phyloP scores from a whole-genome alignment of 2,888 invertebrate genomes.

The Seira ritae region DNA sequence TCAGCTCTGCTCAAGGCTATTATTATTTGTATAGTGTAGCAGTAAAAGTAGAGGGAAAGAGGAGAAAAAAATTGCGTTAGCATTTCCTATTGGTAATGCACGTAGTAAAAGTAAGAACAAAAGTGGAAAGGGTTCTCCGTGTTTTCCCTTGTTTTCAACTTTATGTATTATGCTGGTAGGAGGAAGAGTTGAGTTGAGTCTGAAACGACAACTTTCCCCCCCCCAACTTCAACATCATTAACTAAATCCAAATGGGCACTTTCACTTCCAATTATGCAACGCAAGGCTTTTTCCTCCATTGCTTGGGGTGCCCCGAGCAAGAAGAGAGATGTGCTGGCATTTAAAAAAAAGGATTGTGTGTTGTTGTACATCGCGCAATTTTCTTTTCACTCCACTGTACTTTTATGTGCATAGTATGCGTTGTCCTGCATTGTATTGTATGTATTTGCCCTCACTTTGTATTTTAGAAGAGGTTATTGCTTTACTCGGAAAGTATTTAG shows the following conservation, averaged over 20 bases:
- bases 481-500: too few relatives aligned
- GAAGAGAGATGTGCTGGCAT: neutral
- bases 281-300: constrained; percentile 11
- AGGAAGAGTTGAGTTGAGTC: constrained; percentile 16
- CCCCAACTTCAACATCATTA: constrained; percentile 47
- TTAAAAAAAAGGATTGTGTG: too few relatives aligned
- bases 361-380: too few relatives aligned
- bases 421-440: too few relatives aligned
- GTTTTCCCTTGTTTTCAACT: neutral
- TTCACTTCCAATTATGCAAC: constrained; percentile 59
- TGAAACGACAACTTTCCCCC: constrained; percentile 47
- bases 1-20: constrained; percentile 44
- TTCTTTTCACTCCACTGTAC: too few relatives aligned
- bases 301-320: neutral
- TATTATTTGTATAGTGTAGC: constrained; percentile 41
- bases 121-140: too few relatives aligned
- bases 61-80: neutral
- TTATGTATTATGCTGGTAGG: constrained; percentile 32
- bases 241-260: constrained; percentile 61
- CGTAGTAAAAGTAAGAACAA: too few relatives aligned
- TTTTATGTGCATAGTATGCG: too few relatives aligned
- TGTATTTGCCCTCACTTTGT: too few relatives aligned
- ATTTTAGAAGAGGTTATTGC: too few relatives aligned
- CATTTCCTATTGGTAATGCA: neutral
- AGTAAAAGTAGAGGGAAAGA: neutral